Conservation (phyloP, 2,797 vertebrate species). For the Natrix natrix region DNA sequence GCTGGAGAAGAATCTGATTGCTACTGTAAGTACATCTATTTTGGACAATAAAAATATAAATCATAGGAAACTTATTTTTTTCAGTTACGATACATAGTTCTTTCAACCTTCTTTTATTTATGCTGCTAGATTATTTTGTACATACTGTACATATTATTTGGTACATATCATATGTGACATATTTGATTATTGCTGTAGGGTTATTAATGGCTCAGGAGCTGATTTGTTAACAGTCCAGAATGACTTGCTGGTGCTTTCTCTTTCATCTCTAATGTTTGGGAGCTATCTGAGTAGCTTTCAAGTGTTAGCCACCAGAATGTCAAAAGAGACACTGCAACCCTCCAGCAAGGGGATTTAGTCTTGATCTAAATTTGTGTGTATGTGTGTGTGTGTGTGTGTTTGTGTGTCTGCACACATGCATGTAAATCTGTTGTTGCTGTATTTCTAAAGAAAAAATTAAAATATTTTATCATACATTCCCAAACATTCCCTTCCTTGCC, state of each 20-base stretch:
- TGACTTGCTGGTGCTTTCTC: neutral
- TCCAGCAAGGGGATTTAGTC: neutral
- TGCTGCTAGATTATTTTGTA: neutral
- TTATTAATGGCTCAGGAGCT: neutral
- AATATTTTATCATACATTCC: neutral
- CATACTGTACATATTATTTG: neutral
- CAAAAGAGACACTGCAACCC: neutral
- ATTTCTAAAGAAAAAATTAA: neutral
- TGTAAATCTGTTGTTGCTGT: neutral
- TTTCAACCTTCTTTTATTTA: neutral
- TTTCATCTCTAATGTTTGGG: neutral
- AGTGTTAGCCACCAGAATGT: neutral
- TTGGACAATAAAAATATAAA: neutral
- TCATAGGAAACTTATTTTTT: neutral
- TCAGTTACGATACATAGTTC: slow-evolving; percentile 10
- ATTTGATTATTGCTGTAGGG: neutral
- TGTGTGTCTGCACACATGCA: no score
- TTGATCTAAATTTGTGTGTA: neutral
- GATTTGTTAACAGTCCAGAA: neutral
- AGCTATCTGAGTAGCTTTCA: neutral
- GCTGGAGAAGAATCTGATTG: slow-evolving; percentile 11
- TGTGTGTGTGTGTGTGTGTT: no score
- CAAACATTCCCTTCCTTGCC: neutral
- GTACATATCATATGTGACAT: neutral
- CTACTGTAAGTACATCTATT: slow-evolving; percentile 21